Base-by-base conservation (phyloP, 2,113 vertebrate species). In the Pao palembangensis region DNA sequence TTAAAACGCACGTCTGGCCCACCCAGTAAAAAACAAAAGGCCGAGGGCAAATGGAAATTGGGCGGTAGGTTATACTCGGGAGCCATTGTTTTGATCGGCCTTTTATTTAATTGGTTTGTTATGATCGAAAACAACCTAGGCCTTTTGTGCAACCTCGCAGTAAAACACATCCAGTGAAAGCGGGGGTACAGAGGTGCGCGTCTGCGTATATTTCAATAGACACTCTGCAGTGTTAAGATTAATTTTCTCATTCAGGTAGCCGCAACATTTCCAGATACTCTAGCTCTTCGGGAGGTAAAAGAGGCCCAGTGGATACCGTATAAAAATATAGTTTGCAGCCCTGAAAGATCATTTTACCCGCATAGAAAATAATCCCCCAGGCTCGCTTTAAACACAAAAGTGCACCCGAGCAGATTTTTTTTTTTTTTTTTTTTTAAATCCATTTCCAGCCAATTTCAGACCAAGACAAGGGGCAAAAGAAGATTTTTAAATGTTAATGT, bases 401-500 rank as follows among this genome's bases (percentile, higher is more conserved):
- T 56, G 69, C 61, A 47, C 49, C 48, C 14, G 54, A 62, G 25
- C 18, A 68, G 63, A 46, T 31, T 31, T 31, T 31, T 31, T 31
- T 31, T 6, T 44, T 3, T 44, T 44, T 10, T 17, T 23, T 17
- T 16, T 10, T 16, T 15, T 43, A 4, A 5, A 6, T 15, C 15
- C 3, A 4, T 41, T 47, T 41, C 54, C 28, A 10, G n/a, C 20
- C 43, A 51, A 52, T 20, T 80, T 77, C 56, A 84, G 62, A 60
- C 51, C 1, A 43, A 64, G 14, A 34, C 28, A 31, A 38, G 57
- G 38, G 51, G 61, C 60, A 74, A 60, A 74, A 67, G 52, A 79
- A 69, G 55, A 74, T 79, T 83, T 87, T 80, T 90, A 86, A 86
- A 92, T 92, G 91, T 92, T 92, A 90, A 92, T 92, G 91, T 92